Evolutionary conservation across 2,888 invertebrate species (phyloP).

Genomic region (Acronicta aceris): DNA sequence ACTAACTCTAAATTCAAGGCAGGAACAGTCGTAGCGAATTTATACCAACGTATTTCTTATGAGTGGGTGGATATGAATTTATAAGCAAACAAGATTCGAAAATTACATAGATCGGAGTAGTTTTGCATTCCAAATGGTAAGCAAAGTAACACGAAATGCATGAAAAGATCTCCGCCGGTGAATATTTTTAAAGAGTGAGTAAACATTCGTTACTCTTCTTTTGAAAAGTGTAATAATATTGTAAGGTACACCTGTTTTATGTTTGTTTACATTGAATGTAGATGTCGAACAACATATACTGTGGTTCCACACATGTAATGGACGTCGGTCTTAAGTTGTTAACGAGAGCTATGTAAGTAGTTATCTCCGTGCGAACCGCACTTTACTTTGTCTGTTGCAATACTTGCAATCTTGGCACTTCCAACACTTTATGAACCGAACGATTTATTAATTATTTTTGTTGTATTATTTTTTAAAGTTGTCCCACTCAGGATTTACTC

Average conservation of each 20-base stretch:
- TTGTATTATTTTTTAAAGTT: too few relatives aligned
- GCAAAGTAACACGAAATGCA: slow-evolving; percentile 51
- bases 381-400: slow-evolving; percentile 20
- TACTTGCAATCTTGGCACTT: slow-evolving; percentile 18
- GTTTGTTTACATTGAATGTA: slow-evolving; percentile 37
- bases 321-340: slow-evolving; percentile 32
- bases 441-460: slow-evolving; percentile 13
- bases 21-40: slow-evolving; percentile 27
- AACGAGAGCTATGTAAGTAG: slow-evolving; percentile 23
- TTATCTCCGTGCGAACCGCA: slow-evolving; percentile 14
- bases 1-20: slow-evolving; percentile 38
- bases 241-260: slow-evolving; percentile 22
- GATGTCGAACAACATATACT: slow-evolving; percentile 6
- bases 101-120: slow-evolving; percentile 53
- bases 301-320: slow-evolving; percentile 17
- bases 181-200: slow-evolving; percentile 49
- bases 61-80: slow-evolving; percentile 40
- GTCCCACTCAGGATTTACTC: too few relatives aligned
- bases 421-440: slow-evolving; percentile 17
- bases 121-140: slow-evolving; percentile 51
- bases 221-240: slow-evolving; percentile 39
- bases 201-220: slow-evolving; percentile 48
- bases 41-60: slow-evolving; percentile 30
- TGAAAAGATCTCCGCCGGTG: slow-evolving; percentile 44
- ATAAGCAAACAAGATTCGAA: slow-evolving; percentile 46